Conservation (phyloP, 2,113 vertebrate species). For the Pangasianodon hypophthalmus region DNA sequence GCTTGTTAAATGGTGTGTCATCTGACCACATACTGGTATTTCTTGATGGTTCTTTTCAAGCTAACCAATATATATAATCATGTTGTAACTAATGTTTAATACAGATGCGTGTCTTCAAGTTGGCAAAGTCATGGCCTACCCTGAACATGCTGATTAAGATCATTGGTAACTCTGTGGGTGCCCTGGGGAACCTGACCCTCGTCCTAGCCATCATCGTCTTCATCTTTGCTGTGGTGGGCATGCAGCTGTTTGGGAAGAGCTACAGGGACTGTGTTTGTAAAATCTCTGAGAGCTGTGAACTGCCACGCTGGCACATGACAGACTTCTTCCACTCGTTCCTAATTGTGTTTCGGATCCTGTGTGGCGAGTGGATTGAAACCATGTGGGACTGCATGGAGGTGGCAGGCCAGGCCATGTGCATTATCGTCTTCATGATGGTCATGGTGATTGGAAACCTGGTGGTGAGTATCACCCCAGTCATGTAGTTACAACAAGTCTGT, state of each 20-base stretch:
- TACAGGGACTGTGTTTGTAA: constrained; percentile 93
- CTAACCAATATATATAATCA: background rate
- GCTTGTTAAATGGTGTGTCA: background rate
- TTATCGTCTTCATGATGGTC: constrained; percentile 93
- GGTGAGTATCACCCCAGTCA: constrained; percentile 75
- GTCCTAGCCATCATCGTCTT: constrained; percentile 95
- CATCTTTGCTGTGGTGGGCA: constrained; percentile 95
- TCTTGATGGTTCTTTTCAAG: background rate
- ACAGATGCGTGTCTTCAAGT: constrained; percentile 93
- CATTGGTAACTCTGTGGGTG: constrained; percentile 91
- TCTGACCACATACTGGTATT: background rate
- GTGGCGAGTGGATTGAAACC: constrained; percentile 97
- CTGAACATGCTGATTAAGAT: constrained; percentile 97
- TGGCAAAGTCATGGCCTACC: constrained; percentile 96
- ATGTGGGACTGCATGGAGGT: constrained; percentile 99
- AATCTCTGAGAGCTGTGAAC: constrained; percentile 79
- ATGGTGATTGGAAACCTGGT: constrained; percentile 94
- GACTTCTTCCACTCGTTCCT: constrained; percentile 98
- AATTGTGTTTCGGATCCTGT: constrained; percentile 93
- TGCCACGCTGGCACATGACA: constrained; percentile 95
- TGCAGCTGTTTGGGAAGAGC: constrained; percentile 94
- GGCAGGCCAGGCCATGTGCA: constrained; percentile 86
- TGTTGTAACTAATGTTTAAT: constrained; percentile 12
- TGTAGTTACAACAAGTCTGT: background rate
- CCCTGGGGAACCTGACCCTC: constrained; percentile 90